Evolutionary conservation across 2,888 invertebrate genomes (phyloP), one percentile per base, ranked within the genome.

Genomic region (Cephalotes varians): DNA sequence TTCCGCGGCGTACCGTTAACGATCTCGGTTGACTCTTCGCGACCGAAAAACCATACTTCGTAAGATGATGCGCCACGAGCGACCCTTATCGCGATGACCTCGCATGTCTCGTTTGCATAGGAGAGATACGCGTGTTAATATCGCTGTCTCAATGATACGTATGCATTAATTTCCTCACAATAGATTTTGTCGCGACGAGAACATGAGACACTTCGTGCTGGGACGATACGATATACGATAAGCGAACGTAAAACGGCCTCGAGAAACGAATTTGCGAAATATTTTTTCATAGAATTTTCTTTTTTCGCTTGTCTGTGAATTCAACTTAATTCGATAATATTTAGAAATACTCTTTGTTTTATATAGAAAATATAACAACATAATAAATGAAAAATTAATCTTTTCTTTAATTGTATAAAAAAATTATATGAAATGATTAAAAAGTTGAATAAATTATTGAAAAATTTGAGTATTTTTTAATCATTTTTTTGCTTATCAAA

Each of bases 181-280:
- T 84, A 82, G 88, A 87, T 81, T 74, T 89, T 81, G 90, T 86
- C 87, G 84, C 83, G 54, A 65, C 69, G 80, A 86, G 86, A 86
- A 72, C 87, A 90, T 90, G 90, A 71, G 90, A 90, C 60, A 60
- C 31, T 88, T 80, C 58, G 58, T 74, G 76, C 49, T 74, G 64
- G 7, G 56, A 18, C 40, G 34, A 56, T 71, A 51, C 65, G 67
- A 73, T n/a, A 67, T 18, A 65, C 65, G 80, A 81, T 82, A 69
- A 73, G 56, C 51, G 82, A 49, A 71, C 67, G 71, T 82, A 79
- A 85, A 89, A 87, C 44, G 72, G 67, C 82, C 82, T 87, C 71
- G 65, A n/a, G n/a, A n/a, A n/a, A n/a, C n/a, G n/a, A 56, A 64
- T 28, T 72, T n/a, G 49, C 37, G 40, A 25, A 25, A 49, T 37